Conservation (phyloP, 2,888 invertebrate genomes). For the Muschampia plurimacula region DNA sequence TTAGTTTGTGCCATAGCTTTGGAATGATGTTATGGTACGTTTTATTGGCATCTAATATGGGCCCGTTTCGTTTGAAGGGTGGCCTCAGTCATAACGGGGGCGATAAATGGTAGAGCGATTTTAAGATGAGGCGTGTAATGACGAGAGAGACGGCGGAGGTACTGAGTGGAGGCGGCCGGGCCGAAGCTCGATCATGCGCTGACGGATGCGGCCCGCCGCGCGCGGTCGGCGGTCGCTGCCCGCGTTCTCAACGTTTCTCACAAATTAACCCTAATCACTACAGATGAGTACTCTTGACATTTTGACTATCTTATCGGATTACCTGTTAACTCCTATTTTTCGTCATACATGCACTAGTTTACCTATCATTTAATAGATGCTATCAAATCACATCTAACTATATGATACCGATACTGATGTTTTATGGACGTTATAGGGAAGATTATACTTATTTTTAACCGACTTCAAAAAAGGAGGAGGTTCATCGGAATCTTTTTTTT, state of each 20-base stretch:
- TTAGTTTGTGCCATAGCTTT: slow-evolving; percentile 29
- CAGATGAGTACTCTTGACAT: slow-evolving; percentile 52
- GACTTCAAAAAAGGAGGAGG: no score
- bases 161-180: slow-evolving; percentile 58
- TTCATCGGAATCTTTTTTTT: no score
- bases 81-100: slow-evolving; percentile 48
- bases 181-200: slow-evolving; percentile 77
- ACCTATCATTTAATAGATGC: no score
- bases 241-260: slow-evolving; percentile 45
- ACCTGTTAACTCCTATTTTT: slow-evolving; percentile 10
- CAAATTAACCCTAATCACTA: slow-evolving; percentile 70
- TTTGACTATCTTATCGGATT: slow-evolving; percentile 31
- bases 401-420: no score
- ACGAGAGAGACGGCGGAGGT: slow-evolving; percentile 58
- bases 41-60: neutral
- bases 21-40: neutral
- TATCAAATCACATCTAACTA: no score
- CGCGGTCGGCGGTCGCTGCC: slow-evolving; percentile 43
- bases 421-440: no score
- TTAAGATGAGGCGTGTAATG: slow-evolving; percentile 54
- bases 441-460: no score
- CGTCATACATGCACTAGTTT: no score
- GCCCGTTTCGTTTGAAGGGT: slow-evolving; percentile 28
- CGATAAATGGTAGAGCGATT: slow-evolving; percentile 39
- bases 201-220: slow-evolving; percentile 51